phyloP scores from a whole-genome alignment of 2,888 invertebrate species.

The Drosophila colorata region DNA sequence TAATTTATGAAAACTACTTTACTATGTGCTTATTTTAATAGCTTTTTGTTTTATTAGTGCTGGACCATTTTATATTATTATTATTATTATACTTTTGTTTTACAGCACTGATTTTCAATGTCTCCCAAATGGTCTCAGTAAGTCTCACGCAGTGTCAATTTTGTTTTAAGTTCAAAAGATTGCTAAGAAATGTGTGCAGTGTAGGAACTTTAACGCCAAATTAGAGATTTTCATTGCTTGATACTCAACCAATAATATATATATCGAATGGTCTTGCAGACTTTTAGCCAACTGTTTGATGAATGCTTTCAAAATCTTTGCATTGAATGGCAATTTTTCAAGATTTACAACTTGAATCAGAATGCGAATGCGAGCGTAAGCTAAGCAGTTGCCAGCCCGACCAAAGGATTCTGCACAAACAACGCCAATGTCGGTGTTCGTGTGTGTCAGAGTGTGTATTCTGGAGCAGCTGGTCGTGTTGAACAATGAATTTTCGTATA shows the following conservation, averaged over 20 bases:
- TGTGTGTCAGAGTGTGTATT: neutral
- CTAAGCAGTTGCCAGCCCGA: constrained; percentile 18
- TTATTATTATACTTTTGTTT: too few relatives aligned
- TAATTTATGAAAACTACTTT: too few relatives aligned
- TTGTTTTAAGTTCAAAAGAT: too few relatives aligned
- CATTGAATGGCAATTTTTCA: constrained; percentile 82
- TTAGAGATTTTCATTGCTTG: constrained; percentile 48
- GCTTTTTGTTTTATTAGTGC: too few relatives aligned
- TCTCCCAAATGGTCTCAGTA: too few relatives aligned
- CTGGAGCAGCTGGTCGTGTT: constrained; percentile 37
- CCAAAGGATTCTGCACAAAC: constrained; percentile 3
- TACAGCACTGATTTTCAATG: too few relatives aligned
- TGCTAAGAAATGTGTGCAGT: constrained; percentile 11
- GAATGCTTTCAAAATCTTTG: constrained; percentile 74
- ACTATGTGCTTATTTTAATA: too few relatives aligned
- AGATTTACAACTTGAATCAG: constrained; percentile 77
- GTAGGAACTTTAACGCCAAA: constrained; percentile 42
- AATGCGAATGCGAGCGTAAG: constrained; percentile 36
- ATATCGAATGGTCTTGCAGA: constrained; percentile 35
- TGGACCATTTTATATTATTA: too few relatives aligned
- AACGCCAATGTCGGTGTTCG: neutral
- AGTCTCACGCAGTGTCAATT: too few relatives aligned
- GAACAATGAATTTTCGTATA: constrained; percentile 55
- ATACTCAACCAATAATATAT: constrained; percentile 42
- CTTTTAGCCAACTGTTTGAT: constrained; percentile 64